Conservation (phyloP, 64 coral and sea anemone species). For the Stichodactyla mertensii region DNA sequence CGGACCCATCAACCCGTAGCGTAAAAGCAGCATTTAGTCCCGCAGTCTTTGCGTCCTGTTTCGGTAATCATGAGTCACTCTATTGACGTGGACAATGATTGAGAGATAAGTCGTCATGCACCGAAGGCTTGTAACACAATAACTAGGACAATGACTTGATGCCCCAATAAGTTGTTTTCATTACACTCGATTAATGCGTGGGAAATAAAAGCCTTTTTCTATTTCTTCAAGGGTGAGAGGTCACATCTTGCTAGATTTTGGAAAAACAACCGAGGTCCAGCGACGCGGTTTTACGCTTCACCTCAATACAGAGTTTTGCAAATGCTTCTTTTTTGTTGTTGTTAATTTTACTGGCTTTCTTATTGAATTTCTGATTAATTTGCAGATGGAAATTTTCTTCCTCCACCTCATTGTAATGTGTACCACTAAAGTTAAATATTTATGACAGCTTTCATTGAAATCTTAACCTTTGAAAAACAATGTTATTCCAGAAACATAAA, state of each 20-base stretch:
- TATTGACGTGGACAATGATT: neutral
- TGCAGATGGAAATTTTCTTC: neutral
- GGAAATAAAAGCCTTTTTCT: neutral
- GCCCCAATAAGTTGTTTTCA: slow-evolving; percentile 15
- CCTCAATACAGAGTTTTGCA: neutral
- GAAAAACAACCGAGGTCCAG: neutral
- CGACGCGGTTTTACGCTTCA: slow-evolving; percentile 7
- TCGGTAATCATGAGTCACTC: neutral
- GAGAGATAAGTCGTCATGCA: slow-evolving; percentile 1
- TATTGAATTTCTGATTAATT: neutral
- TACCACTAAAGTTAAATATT: slow-evolving; percentile 23
- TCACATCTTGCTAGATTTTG: neutral
- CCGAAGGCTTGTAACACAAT: slow-evolving; percentile 12
- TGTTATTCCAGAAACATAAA: neutral
- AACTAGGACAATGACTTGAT: slow-evolving; percentile 12
- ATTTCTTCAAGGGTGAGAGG: neutral
- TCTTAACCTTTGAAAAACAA: neutral
- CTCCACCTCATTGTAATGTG: neutral
- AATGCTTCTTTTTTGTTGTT: slow-evolving; percentile 1
- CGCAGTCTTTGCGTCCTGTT: slow-evolving; percentile 4
- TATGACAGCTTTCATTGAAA: slow-evolving; percentile 17
- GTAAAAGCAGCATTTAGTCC: neutral
- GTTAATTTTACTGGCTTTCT: neutral
- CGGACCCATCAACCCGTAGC: neutral
- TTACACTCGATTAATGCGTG: slow-evolving; percentile 14